Conservation (phyloP, 35 echinoderm and acorn worm species). For the Diadema setosum region DNA sequence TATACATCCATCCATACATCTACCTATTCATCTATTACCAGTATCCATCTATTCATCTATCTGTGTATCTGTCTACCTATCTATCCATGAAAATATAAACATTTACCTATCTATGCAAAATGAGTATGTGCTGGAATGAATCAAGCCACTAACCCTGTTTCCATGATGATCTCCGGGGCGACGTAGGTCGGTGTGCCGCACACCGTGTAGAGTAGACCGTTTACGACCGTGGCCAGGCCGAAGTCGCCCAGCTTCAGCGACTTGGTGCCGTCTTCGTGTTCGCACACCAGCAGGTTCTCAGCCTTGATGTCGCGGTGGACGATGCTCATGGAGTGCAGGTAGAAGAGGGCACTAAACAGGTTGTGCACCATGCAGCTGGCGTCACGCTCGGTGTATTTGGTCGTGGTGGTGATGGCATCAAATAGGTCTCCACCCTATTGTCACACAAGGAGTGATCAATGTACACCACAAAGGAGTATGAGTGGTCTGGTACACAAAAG, state of each 20-base stretch:
- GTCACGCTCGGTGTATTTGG: constrained; percentile 97
- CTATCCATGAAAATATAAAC: too few relatives aligned
- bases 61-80: too few relatives aligned
- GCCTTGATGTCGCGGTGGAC: constrained; percentile 99
- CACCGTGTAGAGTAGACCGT: constrained; percentile 78
- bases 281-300: constrained; percentile 93
- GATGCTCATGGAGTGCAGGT: constrained; percentile 87
- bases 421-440: constrained; percentile 98
- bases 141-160: constrained; percentile 77
- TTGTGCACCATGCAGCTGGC: constrained; percentile 98
- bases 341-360: constrained; percentile 88
- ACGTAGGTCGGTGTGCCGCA: constrained; percentile 98
- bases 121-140: background rate
- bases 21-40: too few relatives aligned
- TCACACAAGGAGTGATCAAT: too few relatives aligned
- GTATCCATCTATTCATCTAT: too few relatives aligned
- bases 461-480: too few relatives aligned
- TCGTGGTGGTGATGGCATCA: constrained; percentile 88
- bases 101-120: too few relatives aligned
- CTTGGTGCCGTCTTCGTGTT: constrained; percentile 91
- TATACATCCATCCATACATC: too few relatives aligned
- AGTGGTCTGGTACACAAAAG: too few relatives aligned
- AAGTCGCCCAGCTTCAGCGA: constrained; percentile 98
- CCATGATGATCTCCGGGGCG: constrained; percentile 93
- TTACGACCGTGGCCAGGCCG: constrained; percentile 85